Conservation (phyloP, 2,113 vertebrate genomes). For the Cephalopholis sonnerati region DNA sequence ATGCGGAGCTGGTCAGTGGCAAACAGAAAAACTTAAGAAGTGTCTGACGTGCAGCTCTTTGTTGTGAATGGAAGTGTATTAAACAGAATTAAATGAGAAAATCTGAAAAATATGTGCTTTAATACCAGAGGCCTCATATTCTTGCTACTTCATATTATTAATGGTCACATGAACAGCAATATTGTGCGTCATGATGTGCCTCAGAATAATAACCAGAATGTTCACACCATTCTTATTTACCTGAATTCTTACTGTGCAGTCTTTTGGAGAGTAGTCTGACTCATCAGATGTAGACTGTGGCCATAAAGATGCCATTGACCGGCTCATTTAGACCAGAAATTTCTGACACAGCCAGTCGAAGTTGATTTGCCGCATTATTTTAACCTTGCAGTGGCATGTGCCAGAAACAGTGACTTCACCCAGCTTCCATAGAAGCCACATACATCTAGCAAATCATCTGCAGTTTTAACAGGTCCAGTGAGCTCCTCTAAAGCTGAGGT, state of each 20-base stretch:
- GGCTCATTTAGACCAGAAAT: no score
- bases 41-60: background rate
- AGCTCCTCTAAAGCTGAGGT: no score
- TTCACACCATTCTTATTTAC: background rate
- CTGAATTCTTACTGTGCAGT: background rate
- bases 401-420: no score
- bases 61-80: background rate
- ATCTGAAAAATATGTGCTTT: background rate
- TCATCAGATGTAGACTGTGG: no score
- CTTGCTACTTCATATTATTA: background rate
- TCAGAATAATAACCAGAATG: slow-evolving; percentile 4
- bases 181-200: background rate
- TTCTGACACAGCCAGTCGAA: no score
- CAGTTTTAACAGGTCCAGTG: no score
- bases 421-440: no score
- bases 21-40: no score
- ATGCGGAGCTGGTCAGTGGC: background rate
- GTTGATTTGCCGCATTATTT: no score
- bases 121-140: slow-evolving; percentile 6
- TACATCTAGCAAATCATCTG: no score
- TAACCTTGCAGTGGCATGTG: no score
- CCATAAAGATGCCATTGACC: no score
- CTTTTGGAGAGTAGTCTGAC: background rate
- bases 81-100: background rate
- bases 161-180: background rate